These are phyloP conservation scores for Acromyrmex heyeri DNA, from an alignment of 1,140 invertebrate species.

Conservation along the genomic window DNA sequence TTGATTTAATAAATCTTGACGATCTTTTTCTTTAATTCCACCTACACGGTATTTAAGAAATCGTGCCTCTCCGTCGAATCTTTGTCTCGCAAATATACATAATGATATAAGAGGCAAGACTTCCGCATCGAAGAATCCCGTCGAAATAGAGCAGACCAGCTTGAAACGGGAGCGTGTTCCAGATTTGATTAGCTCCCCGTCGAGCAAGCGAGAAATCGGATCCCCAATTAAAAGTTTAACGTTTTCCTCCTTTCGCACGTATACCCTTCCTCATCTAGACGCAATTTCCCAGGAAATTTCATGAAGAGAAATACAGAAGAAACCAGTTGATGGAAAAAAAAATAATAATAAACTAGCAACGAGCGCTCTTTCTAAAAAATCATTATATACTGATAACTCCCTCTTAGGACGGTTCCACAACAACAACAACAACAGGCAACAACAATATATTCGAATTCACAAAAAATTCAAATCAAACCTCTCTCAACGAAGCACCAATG, in stretches of 20 bases:
- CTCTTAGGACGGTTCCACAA: not conserved
- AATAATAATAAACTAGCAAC: not conserved
- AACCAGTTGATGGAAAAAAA: not conserved
- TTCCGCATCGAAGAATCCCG: conserved; percentile 38
- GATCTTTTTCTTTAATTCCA: not conserved
- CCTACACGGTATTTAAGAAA: not conserved
- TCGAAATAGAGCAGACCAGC: conserved; percentile 39
- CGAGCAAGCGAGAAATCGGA: not conserved
- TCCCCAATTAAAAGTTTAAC: conserved; percentile 36
- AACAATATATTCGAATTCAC: not conserved
- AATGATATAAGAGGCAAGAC: not conserved
- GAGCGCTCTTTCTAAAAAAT: not conserved
- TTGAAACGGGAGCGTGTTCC: conserved; percentile 24
- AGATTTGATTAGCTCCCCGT: conserved; percentile 39
- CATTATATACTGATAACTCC: not conserved
- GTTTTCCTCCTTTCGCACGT: not conserved
- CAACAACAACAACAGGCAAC: not conserved
- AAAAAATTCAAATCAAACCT: not conserved
- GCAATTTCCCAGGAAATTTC: not conserved
- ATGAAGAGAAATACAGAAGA: not conserved
- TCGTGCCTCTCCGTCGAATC: not conserved
- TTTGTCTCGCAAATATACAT: conserved; percentile 21
- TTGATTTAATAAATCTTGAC: not conserved
- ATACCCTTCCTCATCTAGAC: not conserved
- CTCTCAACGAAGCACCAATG: not conserved